phyloP scores from a whole-genome alignment of 1,140 invertebrate genomes.

The Heterodera carotae region DNA sequence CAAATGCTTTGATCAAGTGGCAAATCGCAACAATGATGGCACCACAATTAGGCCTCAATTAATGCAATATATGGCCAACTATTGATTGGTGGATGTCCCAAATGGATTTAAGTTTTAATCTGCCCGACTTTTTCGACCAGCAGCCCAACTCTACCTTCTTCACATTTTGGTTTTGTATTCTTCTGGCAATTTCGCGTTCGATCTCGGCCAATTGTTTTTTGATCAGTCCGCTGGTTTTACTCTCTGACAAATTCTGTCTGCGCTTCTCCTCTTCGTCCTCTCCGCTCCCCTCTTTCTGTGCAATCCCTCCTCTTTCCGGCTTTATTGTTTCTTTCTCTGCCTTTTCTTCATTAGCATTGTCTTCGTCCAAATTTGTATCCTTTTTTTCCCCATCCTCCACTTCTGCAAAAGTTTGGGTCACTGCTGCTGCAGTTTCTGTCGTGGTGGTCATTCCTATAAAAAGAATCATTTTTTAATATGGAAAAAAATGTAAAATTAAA shows the following conservation, averaged over 20 bases:
- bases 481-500: background rate
- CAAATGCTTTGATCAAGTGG: too few species aligned
- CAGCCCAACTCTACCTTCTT: slow-evolving; percentile 60
- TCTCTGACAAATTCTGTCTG: background rate
- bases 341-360: background rate
- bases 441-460: background rate
- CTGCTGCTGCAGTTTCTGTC: background rate
- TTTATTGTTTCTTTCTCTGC: slow-evolving; percentile 19
- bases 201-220: slow-evolving; percentile 63
- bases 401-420: background rate
- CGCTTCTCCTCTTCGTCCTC: background rate
- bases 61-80: too few species aligned
- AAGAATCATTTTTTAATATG: background rate
- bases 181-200: slow-evolving; percentile 59
- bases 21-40: too few species aligned
- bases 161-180: slow-evolving; percentile 64
- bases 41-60: too few species aligned
- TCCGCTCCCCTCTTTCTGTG: background rate
- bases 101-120: too few species aligned
- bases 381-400: slow-evolving; percentile 19
- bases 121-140: too few species aligned
- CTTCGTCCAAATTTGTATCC: slow-evolving; percentile 23
- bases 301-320: background rate
- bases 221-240: slow-evolving; percentile 54
- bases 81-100: too few species aligned